Conservation (phyloP, 2,888 invertebrate species). For the Drosophila dives region DNA sequence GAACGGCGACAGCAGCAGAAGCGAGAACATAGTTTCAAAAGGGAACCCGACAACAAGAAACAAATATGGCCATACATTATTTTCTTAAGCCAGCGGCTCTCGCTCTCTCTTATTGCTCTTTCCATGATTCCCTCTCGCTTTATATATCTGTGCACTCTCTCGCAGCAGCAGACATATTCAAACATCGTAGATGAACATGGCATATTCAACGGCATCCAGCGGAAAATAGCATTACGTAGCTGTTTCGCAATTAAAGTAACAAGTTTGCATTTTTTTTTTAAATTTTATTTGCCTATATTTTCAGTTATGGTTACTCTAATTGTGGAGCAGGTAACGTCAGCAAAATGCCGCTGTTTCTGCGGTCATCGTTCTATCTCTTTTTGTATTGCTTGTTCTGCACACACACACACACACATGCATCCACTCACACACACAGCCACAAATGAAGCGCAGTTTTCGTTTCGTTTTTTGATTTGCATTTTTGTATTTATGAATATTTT, state of each 20-base stretch:
- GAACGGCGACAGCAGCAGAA: conserved; percentile 62
- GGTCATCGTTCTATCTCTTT: conserved; percentile 64
- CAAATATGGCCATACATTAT: conserved; percentile 78
- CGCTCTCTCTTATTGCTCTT: conserved; percentile 24
- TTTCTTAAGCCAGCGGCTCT: conserved; percentile 70
- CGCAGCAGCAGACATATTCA: conserved; percentile 55
- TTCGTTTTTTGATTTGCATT: conserved; percentile 43
- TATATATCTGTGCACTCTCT: conserved; percentile 41
- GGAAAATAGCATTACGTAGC: conserved; percentile 76
- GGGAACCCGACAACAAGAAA: conserved; percentile 68
- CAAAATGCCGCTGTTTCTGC: conserved; percentile 57
- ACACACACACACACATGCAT: conserved; percentile 29
- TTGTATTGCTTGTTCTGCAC: conserved; percentile 58
- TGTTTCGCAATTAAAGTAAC: conserved; percentile 69
- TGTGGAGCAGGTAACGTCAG: conserved; percentile 71
- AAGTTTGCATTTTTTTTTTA: conserved; percentile 71
- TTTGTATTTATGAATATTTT: conserved; percentile 48
- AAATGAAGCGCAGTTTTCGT: conserved; percentile 60
- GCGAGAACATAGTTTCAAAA: conserved; percentile 63
- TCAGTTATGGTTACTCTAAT: conserved; percentile 68
- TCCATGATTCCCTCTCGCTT: conserved; percentile 12
- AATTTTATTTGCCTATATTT: conserved; percentile 60
- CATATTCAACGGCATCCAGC: conserved; percentile 41
- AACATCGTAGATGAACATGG: conserved; percentile 59
- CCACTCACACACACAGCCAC: conserved; percentile 24